Conservation (phyloP, 1,140 invertebrate genomes). For the Drosophila pseudoananassae region DNA sequence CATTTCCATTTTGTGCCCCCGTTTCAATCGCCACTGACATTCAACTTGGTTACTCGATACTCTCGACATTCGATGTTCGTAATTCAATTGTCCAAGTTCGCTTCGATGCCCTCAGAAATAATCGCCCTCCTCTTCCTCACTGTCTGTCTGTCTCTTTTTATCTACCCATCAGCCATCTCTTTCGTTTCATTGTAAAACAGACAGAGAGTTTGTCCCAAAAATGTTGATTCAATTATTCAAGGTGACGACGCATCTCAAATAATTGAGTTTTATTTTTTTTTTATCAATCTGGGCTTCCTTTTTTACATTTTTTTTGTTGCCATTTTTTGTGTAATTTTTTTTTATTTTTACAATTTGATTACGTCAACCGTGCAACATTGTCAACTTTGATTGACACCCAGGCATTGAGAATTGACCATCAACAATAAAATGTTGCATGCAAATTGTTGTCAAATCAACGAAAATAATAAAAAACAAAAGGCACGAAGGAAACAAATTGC, state of each 20-base stretch:
- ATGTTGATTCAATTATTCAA: constrained; percentile 69
- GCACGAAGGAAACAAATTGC: constrained; percentile 13
- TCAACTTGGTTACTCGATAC: constrained; percentile 35
- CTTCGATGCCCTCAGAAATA: too few relatives aligned
- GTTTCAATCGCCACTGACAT: constrained; percentile 53
- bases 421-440: constrained; percentile 52
- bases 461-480: constrained; percentile 20
- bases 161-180: background rate
- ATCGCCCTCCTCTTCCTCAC: background rate
- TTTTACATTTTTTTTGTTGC: too few relatives aligned
- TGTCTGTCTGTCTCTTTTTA: background rate
- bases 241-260: constrained; percentile 64
- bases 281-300: background rate
- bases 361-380: constrained; percentile 44
- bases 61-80: constrained; percentile 20
- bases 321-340: constrained; percentile 11
- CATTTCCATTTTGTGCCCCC: constrained; percentile 51
- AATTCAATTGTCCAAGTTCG: constrained; percentile 66
- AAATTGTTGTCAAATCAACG: constrained; percentile 50
- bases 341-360: constrained; percentile 46
- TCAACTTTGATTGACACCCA: constrained; percentile 42
- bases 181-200: background rate
- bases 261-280: constrained; percentile 66
- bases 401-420: constrained; percentile 42
- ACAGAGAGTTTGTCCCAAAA: constrained; percentile 32